phyloP scores from a whole-genome alignment of 2,888 invertebrate species.

The Zootermopsis nevadensis region DNA sequence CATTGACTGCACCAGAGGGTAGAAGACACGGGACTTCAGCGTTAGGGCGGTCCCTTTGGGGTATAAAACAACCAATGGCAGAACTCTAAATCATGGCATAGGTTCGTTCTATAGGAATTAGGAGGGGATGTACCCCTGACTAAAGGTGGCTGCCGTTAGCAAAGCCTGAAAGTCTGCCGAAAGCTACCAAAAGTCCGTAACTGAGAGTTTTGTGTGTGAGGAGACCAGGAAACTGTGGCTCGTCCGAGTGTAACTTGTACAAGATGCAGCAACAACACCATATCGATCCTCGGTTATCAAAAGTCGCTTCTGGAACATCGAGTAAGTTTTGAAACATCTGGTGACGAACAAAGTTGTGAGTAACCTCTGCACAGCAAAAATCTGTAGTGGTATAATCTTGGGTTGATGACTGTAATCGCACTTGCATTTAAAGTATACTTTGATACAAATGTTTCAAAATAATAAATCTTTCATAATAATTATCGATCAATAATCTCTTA shows the following conservation, averaged over 20 bases:
- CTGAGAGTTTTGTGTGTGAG: slow-evolving; percentile 11
- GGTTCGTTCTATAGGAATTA: neutral
- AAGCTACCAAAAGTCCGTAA: slow-evolving; percentile 31
- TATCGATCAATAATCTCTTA: too few relatives aligned
- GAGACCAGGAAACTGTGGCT: neutral
- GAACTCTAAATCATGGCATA: slow-evolving; percentile 12
- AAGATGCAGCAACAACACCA: slow-evolving; percentile 49
- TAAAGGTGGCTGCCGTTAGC: neutral
- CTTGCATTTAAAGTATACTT: too few relatives aligned
- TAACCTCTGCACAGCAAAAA: too few relatives aligned
- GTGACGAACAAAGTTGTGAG: too few relatives aligned
- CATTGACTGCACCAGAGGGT: slow-evolving; percentile 36
- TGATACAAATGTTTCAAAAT: too few relatives aligned
- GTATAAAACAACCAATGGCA: slow-evolving; percentile 34
- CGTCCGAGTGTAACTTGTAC: neutral
- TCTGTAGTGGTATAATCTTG: too few relatives aligned
- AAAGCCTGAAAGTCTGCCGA: slow-evolving; percentile 28
- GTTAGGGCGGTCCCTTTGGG: slow-evolving; percentile 39
- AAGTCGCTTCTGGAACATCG: slow-evolving; percentile 49
- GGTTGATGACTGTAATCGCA: too few relatives aligned
- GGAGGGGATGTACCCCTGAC: neutral
- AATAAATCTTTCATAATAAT: too few relatives aligned
- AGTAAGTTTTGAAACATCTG: slow-evolving; percentile 46
- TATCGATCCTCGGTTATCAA: slow-evolving; percentile 48
- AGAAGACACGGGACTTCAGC: neutral